Percentiles rank a stretch among this genome's conserved stretches.
phyloP scores from a whole-genome alignment of 30 jellyfish, hydroid and myxozoan genomes.

The Pelagia noctiluca region DNA sequence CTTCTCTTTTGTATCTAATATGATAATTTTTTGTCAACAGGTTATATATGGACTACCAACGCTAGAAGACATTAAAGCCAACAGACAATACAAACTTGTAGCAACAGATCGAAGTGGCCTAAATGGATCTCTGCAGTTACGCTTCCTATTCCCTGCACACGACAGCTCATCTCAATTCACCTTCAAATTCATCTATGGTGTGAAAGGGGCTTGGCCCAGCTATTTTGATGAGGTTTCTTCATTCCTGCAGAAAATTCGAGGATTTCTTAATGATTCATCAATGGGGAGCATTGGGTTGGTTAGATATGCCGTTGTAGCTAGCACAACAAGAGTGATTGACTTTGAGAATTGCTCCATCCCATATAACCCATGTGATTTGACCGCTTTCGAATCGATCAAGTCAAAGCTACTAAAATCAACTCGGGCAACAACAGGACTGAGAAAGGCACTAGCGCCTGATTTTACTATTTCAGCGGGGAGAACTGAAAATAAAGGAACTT shows the following conservation, averaged over 20 bases:
- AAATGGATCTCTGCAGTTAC: constrained; percentile 41
- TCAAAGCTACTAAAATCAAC: neutral
- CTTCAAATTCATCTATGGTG: constrained; percentile 25
- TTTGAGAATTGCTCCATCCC: constrained; percentile 62
- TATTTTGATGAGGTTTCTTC: constrained; percentile 18
- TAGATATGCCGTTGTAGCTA: neutral
- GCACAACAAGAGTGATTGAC: constrained; percentile 13
- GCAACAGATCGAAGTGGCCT: constrained; percentile 77
- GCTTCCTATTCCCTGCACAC: constrained; percentile 15
- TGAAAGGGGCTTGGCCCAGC: constrained; percentile 13
- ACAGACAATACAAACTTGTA: constrained; percentile 44
- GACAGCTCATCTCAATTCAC: constrained; percentile 30
- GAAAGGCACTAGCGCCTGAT: constrained; percentile 36
- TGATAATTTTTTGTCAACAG: too few relatives aligned
- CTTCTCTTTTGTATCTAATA: too few relatives aligned
- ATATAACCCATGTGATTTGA: constrained; percentile 69
- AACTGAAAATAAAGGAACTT: neutral
- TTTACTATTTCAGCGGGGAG: constrained; percentile 1
- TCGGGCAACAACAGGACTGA: constrained; percentile 8
- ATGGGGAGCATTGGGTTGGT: constrained; percentile 20
- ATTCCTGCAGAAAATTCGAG: constrained; percentile 16
- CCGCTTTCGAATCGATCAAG: constrained; percentile 21
- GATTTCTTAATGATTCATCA: constrained; percentile 1
- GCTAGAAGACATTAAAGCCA: constrained; percentile 12
- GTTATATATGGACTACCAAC: constrained; percentile 49